phyloP scores from a whole-genome alignment of 2,888 invertebrate species.

The Drosophila peninsularis region DNA sequence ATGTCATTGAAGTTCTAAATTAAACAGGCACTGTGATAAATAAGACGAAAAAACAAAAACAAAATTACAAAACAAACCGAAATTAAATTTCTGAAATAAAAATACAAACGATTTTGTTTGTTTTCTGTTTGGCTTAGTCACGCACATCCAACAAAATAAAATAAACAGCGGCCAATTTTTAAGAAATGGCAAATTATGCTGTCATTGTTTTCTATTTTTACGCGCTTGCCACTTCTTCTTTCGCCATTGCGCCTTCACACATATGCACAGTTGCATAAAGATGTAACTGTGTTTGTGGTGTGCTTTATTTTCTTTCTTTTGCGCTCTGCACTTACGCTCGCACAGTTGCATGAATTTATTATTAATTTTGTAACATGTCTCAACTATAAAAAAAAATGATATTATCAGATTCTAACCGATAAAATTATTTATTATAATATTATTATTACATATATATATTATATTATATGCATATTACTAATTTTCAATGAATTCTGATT shows the following conservation, averaged over 20 bases:
- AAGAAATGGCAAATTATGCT: slow-evolving; percentile 32
- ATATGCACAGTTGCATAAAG: slow-evolving; percentile 4
- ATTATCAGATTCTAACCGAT: too few relatives aligned
- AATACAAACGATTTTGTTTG: not conserved
- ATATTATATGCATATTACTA: not conserved
- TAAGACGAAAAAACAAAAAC: not conserved
- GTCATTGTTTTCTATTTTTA: slow-evolving; percentile 23
- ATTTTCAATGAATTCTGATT: not conserved
- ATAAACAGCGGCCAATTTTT: slow-evolving; percentile 20
- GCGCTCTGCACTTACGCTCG: too few relatives aligned
- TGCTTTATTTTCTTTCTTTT: not conserved
- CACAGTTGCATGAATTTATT: not conserved
- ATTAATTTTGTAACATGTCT: too few relatives aligned
- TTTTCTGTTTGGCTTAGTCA: slow-evolving; percentile 26
- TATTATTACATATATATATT: not conserved
- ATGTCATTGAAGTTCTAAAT: slow-evolving; percentile 44
- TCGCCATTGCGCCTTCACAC: slow-evolving; percentile 1
- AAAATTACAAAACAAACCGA: slow-evolving; percentile 1
- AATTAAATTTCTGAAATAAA: slow-evolving; percentile 7
- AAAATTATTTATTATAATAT: too few relatives aligned
- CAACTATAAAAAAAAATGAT: too few relatives aligned
- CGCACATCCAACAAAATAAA: slow-evolving; percentile 11
- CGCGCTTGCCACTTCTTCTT: not conserved
- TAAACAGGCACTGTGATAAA: slow-evolving; percentile 16
- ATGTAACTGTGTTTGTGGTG: not conserved